Conservation (phyloP, 2,888 invertebrate genomes). For the Sturmia bella region DNA sequence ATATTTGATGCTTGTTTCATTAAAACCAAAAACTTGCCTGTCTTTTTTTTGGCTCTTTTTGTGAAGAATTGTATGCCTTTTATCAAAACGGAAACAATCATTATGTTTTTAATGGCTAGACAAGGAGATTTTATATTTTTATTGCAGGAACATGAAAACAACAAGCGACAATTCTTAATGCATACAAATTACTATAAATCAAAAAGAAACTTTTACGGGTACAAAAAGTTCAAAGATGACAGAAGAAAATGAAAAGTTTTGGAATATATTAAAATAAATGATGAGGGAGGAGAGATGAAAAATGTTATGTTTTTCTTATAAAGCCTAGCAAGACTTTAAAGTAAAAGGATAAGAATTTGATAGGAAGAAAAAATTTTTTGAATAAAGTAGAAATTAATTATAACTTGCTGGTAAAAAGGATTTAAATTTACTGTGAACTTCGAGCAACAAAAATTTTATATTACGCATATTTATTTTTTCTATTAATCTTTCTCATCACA, state of each 20-base stretch:
- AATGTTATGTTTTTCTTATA: neutral
- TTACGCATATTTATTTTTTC: too few species aligned
- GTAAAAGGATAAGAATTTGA: too few species aligned
- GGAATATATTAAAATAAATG: slow-evolving; percentile 22
- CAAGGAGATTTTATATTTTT: slow-evolving; percentile 49
- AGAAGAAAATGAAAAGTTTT: slow-evolving; percentile 26
- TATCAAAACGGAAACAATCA: slow-evolving; percentile 59
- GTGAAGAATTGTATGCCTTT: slow-evolving; percentile 21
- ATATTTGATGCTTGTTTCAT: neutral
- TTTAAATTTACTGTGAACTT: too few species aligned
- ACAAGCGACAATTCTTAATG: slow-evolving; percentile 64
- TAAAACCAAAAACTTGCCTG: slow-evolving; percentile 12
- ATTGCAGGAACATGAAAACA: slow-evolving; percentile 50
- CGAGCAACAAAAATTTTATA: too few species aligned
- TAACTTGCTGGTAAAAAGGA: too few species aligned
- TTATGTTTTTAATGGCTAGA: slow-evolving; percentile 63
- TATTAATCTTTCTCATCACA: too few species aligned
- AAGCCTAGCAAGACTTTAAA: too few species aligned
- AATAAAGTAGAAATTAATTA: too few species aligned
- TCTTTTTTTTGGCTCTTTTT: slow-evolving; percentile 16
- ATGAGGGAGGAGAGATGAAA: neutral
- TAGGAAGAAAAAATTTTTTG: too few species aligned
- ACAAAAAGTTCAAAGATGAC: neutral
- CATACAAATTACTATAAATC: slow-evolving; percentile 64
- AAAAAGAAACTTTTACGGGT: slow-evolving; percentile 31